Conservation (phyloP, 2,797 vertebrate genomes). For the Centroberyx gerrardi region DNA sequence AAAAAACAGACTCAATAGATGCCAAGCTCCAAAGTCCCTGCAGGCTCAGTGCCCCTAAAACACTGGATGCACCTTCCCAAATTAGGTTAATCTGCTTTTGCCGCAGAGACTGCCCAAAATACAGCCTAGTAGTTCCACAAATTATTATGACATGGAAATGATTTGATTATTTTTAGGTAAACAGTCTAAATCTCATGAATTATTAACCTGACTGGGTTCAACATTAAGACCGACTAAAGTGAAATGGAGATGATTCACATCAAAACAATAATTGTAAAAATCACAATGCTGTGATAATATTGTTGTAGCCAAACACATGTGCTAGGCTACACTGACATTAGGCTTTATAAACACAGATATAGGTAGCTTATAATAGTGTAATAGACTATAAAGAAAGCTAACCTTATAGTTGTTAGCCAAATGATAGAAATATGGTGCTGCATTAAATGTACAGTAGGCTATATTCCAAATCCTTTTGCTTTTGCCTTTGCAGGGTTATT, state of each 20-base stretch:
- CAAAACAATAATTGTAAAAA: not conserved
- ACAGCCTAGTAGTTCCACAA: slow-evolving; percentile 40
- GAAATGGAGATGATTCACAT: slow-evolving; percentile 33
- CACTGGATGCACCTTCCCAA: slow-evolving; percentile 77
- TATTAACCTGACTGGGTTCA: slow-evolving; percentile 32
- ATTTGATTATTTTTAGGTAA: slow-evolving; percentile 29
- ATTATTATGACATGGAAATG: slow-evolving; percentile 20
- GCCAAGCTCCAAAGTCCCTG: slow-evolving; percentile 75
- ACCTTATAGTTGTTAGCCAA: not conserved
- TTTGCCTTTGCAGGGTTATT: slow-evolving; percentile 34
- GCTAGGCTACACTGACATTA: no score
- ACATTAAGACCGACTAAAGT: slow-evolving; percentile 19
- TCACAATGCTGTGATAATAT: slow-evolving; percentile 1
- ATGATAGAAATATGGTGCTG: not conserved
- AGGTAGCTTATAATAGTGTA: no score
- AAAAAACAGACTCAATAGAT: slow-evolving; percentile 81
- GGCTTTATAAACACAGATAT: no score
- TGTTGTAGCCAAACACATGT: no score
- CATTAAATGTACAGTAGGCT: slow-evolving; percentile 7
- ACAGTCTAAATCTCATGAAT: slow-evolving; percentile 28
- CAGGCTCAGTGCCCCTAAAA: slow-evolving; percentile 77
- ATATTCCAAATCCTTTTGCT: slow-evolving; percentile 2
- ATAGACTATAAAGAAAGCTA: slow-evolving; percentile 7
- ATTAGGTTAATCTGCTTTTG: slow-evolving; percentile 78
- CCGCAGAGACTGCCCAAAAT: slow-evolving; percentile 56